Evolutionary conservation across 2,113 vertebrate genomes (phyloP).

Genomic region (Ellobius talpinus): DNA sequence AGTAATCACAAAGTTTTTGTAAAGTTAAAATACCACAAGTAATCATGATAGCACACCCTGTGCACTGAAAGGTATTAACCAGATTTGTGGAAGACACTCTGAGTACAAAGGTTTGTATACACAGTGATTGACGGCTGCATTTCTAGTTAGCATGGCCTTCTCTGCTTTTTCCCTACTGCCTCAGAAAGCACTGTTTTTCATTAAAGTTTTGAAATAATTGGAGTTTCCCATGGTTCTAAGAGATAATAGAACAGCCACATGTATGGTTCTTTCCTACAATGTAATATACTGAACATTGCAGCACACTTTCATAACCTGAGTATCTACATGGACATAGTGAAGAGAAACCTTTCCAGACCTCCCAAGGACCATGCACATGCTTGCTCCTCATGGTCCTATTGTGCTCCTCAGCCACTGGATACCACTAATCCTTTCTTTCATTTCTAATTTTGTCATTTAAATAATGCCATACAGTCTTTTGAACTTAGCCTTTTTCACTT

Average conservation of each 20-base stretch:
- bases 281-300: not conserved
- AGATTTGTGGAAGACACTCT: not conserved
- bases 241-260: not conserved
- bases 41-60: not conserved
- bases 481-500: not conserved
- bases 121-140: fast-evolving
- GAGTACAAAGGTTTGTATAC: not conserved
- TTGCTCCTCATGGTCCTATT: not conserved
- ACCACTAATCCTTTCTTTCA: not conserved
- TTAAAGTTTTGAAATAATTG: not conserved
- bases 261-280: not conserved
- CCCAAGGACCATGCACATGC: not conserved
- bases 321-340: not conserved
- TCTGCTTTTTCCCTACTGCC: not conserved
- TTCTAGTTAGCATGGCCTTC: not conserved
- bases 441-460: not conserved
- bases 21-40: conserved; percentile 27
- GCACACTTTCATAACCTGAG: fast-evolving
- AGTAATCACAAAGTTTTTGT: conserved; percentile 59
- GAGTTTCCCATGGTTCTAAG: not conserved
- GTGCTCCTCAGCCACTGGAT: fast-evolving
- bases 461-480: not conserved
- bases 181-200: not conserved
- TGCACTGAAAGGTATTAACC: not conserved
- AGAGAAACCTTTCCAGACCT: not conserved